Percentiles rank a stretch among this genome's conserved stretches.
Evolutionary conservation across 2,113 vertebrate species (phyloP).

Genomic region (Antigone vipio): DNA sequence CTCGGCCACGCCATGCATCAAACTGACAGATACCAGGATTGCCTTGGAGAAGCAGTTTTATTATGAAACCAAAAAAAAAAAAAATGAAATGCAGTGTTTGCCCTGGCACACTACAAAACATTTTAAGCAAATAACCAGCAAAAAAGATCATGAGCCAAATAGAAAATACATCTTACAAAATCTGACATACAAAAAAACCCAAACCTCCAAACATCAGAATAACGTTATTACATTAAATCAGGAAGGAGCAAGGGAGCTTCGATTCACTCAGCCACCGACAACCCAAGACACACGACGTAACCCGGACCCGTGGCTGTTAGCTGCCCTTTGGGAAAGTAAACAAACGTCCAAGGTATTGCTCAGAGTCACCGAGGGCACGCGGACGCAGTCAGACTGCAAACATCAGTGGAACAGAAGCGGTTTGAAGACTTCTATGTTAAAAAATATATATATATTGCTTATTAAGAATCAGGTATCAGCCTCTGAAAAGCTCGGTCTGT

Average conservation of each 20-base stretch:
- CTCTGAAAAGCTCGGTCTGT: neutral
- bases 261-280: neutral
- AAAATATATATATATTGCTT: neutral
- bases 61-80: neutral
- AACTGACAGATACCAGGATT: neutral
- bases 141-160: neutral
- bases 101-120: neutral
- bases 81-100: neutral
- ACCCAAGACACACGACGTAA: neutral
- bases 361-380: neutral
- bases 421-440: neutral
- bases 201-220: neutral
- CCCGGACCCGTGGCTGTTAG: neutral
- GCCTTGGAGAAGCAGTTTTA: slow-evolving; percentile 39
- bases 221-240: neutral
- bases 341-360: neutral
- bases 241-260: neutral
- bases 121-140: neutral
- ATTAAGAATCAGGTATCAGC: neutral
- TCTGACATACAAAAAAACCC: neutral
- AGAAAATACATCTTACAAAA: slow-evolving; percentile 31
- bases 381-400: neutral
- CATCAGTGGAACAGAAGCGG: neutral
- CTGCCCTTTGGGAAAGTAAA: neutral
- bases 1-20: neutral